Base-by-base conservation (phyloP, 2,888 invertebrate genomes). In the Tromatobia lineatoria region DNA sequence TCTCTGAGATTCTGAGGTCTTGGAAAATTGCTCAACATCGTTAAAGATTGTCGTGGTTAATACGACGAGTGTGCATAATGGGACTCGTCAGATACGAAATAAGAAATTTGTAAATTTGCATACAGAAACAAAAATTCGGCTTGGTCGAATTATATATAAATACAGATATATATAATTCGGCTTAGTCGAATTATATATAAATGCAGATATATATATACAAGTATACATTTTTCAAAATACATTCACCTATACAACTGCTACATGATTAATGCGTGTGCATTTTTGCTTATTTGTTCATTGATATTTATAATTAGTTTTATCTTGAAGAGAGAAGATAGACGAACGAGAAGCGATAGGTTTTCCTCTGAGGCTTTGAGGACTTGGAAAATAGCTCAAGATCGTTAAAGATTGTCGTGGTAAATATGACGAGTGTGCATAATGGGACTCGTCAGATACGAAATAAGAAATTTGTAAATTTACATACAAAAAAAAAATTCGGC, bases 311-410 rank as follows among this genome's bases (percentile, higher is more conserved):
- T 20, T 34, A 57, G 64, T 66, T 50, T 25, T 11, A 47, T 23
- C 23, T 61, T 34, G 38, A 29, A 45, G 23, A 69, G 42, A 20
- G 59, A 29, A 11, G 34, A 42, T 64, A 20, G 38, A 10, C 3
- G 38, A 18, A 38, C 61, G 54, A 75, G 83, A 75, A 79, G 20
- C 59, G 23, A 54, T 50, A n/a, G 54, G 38, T 79, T 83, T 64
- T 54, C 75, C 52, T 71, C 3, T 18, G 11, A 4, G 66, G 20
- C 52, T 71, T 2, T 18, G 11, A 11, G 66, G 15, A 8, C 45
- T 74, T 29, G 66, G 54, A 54, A 75, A 75, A 66, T 66, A 66
- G 64, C 61, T 34, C 18, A 25, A 34, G 29, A 20, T 59, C 38
- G 59, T 73, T 57, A 23, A 59, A 29, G 38, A 42, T 38, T 42